A percentile compares a stretch with the other conserved stretches of the same genome.
Evolutionary conservation across 2,113 vertebrate genomes (phyloP).

Genomic region (Neotragus moschatus): DNA sequence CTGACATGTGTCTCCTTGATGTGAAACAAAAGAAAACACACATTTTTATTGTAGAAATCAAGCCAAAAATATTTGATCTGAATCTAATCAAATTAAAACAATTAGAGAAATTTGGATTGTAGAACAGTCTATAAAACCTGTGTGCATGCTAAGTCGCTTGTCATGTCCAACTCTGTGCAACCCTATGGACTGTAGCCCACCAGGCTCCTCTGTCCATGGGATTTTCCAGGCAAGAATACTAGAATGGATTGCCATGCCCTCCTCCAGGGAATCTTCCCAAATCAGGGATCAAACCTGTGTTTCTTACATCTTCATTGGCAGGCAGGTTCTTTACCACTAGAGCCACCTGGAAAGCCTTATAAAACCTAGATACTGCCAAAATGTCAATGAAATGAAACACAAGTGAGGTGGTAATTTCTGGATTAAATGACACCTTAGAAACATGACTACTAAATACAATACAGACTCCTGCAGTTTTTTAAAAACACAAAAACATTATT

Average conservation of each 20-base stretch:
- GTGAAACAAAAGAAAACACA: not conserved
- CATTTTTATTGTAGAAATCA: not conserved
- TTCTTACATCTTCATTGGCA: not conserved
- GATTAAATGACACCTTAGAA: not conserved
- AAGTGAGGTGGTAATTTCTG: not conserved
- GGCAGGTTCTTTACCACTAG: not conserved
- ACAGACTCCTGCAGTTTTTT: not conserved
- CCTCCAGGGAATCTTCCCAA: not conserved
- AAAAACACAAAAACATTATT: not conserved
- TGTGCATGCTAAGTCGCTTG: not conserved
- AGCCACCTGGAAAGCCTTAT: not conserved
- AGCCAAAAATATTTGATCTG: not conserved
- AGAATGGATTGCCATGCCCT: not conserved
- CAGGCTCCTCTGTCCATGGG: not conserved
- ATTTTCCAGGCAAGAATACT: not conserved
- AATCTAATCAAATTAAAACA: not conserved
- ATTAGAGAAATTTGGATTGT: not conserved
- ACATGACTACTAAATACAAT: not conserved
- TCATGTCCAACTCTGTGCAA: not conserved
- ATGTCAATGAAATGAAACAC: not conserved
- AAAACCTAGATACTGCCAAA: not conserved
- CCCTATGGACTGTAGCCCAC: not conserved
- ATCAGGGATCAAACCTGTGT: not conserved
- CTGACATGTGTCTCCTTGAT: not conserved
- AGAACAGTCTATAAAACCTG: not conserved